phyloP scores from a whole-genome alignment of 2,113 vertebrate genomes.

The Hippopotamus amphibius region DNA sequence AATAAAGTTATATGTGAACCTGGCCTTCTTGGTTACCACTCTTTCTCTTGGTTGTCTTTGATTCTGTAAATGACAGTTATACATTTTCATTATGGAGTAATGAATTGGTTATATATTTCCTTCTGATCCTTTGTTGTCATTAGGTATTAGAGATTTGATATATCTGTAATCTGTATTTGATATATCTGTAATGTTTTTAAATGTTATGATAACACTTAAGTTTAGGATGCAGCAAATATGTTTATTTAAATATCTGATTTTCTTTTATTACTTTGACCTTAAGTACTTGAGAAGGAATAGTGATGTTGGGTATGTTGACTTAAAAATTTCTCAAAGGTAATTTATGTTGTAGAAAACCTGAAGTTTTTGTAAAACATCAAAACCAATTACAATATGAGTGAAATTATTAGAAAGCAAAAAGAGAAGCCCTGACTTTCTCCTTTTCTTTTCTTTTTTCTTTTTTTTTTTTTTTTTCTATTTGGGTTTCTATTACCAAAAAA shows the following conservation, averaged over 20 bases:
- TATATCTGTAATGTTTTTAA: background rate
- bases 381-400: background rate
- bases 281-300: constrained; percentile 26
- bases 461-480: background rate
- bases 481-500: background rate
- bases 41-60: background rate
- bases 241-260: background rate
- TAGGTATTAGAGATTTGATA: background rate
- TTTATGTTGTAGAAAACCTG: background rate
- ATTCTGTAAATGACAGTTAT: background rate
- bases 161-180: background rate
- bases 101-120: background rate
- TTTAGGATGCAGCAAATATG: background rate
- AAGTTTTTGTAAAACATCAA: constrained; percentile 15
- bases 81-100: background rate
- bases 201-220: background rate
- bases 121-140: background rate
- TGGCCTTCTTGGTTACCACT: background rate
- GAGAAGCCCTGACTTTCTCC: background rate
- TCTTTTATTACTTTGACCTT: constrained; percentile 5
- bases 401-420: background rate
- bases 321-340: background rate
- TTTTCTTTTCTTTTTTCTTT: background rate
- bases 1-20: background rate
- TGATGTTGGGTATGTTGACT: background rate